Evolutionary conservation across 2,888 invertebrate species (phyloP).

Genomic region (Auanema sp.): DNA sequence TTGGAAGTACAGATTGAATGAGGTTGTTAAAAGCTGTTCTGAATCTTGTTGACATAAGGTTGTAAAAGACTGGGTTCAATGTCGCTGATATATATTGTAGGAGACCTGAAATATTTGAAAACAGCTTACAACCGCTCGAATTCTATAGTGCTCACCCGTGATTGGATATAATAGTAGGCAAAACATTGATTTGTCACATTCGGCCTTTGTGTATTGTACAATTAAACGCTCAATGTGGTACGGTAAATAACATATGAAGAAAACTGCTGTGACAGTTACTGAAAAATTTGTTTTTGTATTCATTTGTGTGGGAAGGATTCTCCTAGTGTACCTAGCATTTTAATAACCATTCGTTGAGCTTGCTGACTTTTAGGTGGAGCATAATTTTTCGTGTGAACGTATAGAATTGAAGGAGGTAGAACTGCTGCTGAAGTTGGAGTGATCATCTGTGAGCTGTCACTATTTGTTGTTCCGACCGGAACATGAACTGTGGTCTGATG

Average conservation of each 20-base stretch:
- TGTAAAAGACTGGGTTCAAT: slow-evolving; percentile 62
- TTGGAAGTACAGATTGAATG: slow-evolving; percentile 35
- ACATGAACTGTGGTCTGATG: slow-evolving; percentile 41
- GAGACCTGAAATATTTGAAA: slow-evolving; percentile 25
- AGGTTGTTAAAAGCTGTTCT: slow-evolving; percentile 52
- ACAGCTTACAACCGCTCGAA: too few relatives aligned
- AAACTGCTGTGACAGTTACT: slow-evolving; percentile 58
- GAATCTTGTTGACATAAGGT: slow-evolving; percentile 59
- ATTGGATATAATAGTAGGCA: slow-evolving; percentile 58
- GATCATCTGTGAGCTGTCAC: slow-evolving; percentile 31
- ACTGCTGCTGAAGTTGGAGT: slow-evolving; percentile 4
- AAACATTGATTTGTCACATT: slow-evolving; percentile 42
- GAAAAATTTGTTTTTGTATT: slow-evolving; percentile 4
- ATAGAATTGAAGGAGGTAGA: slow-evolving; percentile 16
- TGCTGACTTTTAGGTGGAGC: slow-evolving; percentile 54
- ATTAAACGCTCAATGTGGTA: slow-evolving; percentile 60
- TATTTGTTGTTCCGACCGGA: slow-evolving; percentile 40
- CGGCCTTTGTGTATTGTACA: slow-evolving; percentile 46
- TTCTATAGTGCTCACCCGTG: slow-evolving; percentile 37
- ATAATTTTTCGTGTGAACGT: slow-evolving; percentile 43
- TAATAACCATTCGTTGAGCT: slow-evolving; percentile 61
- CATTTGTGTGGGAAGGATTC: too few relatives aligned
- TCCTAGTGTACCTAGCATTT: slow-evolving; percentile 56
- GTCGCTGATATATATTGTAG: slow-evolving; percentile 62
- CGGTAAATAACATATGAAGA: slow-evolving; percentile 63